Base-by-base conservation (phyloP, 2,888 invertebrate genomes). In the Entomobrya proxima region DNA sequence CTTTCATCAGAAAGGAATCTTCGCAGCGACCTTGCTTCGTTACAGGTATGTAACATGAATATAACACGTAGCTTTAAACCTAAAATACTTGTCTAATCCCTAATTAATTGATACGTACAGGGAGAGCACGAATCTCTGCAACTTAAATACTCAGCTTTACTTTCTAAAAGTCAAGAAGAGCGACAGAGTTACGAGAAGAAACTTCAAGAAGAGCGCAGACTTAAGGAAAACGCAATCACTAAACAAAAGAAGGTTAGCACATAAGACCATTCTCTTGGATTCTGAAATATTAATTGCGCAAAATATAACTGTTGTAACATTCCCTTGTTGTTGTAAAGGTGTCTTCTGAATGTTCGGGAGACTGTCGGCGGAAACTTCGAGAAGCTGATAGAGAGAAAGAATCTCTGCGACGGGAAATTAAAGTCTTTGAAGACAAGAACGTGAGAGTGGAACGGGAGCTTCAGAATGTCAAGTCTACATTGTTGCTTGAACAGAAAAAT, bases 81-180 rank as follows among this genome's bases (percentile, higher is more conserved):
- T 7, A 32, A 18, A n/a, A 32, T 61, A 44, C 44, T 9, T 35
- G 15, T 11, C 7, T 67, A 40, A 15, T 40, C 9, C 7, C 44
- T 7, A 40, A 40, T 18, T 15, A 21, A 5, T 76, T 44, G 40
- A 47, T 5, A 47, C 11, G 37, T 58, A 37, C 64, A 90, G 89
- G 89, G 90, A 83, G 90, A 90, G 75, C 89, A 89, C 76, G 90
- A 90, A 87, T 89, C 90, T 80, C 87, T 90, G 81, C 90, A 90
- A 89, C 82, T 90, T 72, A 90, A 90, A 89, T 88, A 88, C 86
- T 89, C 89, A 90, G 89, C 90, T 87, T 88, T 90, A 87, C 85
- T 87, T 77, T 89, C 89, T 40, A 90, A 89, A 84, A 86, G 88
- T 87, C 90, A 89, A 81, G 90, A 90, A 84, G 90, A 90, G 86